Evolutionary conservation across 64 coral and sea anemone genomes (phyloP), one percentile per base, ranked within the genome.

Genomic region (Catalaphyllia jardinei): DNA sequence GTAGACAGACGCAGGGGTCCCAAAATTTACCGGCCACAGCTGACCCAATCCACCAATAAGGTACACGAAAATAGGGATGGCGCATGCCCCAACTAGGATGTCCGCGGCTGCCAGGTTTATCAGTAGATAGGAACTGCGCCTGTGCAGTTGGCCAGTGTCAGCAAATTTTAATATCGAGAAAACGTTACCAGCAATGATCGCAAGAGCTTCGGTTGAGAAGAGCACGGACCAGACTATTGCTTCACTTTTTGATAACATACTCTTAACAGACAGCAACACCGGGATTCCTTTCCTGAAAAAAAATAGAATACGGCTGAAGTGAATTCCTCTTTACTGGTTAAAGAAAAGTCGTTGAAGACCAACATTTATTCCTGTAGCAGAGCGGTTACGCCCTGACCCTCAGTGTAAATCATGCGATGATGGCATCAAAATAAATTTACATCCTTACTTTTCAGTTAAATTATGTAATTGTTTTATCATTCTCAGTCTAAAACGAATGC

Each of bases 41-140:
- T 52, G 38, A 24, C 31, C 62, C 31, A 46, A 60, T 28, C 62
- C 81, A 25, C 81, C 81, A 85, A 85, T 71, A 10, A 85, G 18
- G 35, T 71, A 85, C 1, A 69, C 74, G 60, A 87, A 72, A 16
- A 87, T 29, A 0, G 90, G 90, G 27, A 87, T 71, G 13, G 82
- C 60, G 16, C 62, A 67, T 27, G 73, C 73, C 25, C 90, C 90
- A 27, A 92, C 90, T 14, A 84, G 76, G 10, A 87, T 75, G 38
- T 92, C 90, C 46, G 90, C 73, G 8, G 74, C 52, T 31, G 90
- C 90, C 7, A 92, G 81, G 42, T 92, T 92, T 22, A 92, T 92
- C 20, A 92, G 60, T 7, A 92, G 76, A 50, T 87, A 78, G 0
- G 90, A 77, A 62, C 90, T 92, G 16, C 83, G 80, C 19, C 81